These are phyloP conservation scores for Trilocha varians DNA, from an alignment of 2,888 invertebrate genomes.

Conservation along the genomic window DNA sequence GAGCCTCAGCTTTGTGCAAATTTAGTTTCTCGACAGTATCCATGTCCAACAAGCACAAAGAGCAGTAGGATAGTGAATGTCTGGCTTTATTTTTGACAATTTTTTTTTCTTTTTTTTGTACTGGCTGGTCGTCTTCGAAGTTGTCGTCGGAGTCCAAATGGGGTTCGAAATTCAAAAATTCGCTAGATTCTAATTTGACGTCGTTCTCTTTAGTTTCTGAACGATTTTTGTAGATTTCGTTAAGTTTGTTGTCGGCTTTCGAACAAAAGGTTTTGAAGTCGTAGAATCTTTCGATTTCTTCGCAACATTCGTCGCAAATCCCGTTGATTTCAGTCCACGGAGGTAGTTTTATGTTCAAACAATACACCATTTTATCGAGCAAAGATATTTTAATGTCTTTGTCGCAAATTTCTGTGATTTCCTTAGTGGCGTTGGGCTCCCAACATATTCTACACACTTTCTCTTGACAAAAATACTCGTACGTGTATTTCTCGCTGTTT, in stretches of 20 bases:
- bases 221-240: constrained; percentile 23
- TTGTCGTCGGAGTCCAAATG: not conserved
- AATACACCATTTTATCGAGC: constrained; percentile 37
- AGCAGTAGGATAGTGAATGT: constrained; percentile 38
- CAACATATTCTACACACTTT: constrained; percentile 54
- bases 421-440: constrained; percentile 30
- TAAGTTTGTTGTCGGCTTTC: constrained; percentile 33
- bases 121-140: not conserved
- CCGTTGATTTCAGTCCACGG: constrained; percentile 29
- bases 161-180: not conserved
- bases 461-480: constrained; percentile 44
- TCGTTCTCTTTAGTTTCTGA: not conserved
- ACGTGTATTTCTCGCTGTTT: constrained; percentile 29
- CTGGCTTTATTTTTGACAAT: constrained; percentile 26
- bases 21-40: constrained; percentile 23
- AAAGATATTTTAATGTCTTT: constrained; percentile 17
- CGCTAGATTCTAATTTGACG: not conserved
- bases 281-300: constrained; percentile 36
- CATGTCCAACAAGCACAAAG: constrained; percentile 41
- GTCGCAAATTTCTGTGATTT: constrained; percentile 20
- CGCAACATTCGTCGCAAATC: constrained; percentile 38
- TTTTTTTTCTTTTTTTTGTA: constrained; percentile 9
- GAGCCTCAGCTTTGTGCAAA: constrained; percentile 36
- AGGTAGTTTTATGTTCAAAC: constrained; percentile 36
- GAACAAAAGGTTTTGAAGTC: constrained; percentile 46